Percentiles rank a stretch among this genome's conserved stretches.
These are phyloP conservation scores for Drosophila parthenogenetica DNA, from an alignment of 2,888 invertebrate genomes.

Conservation along the genomic window DNA sequence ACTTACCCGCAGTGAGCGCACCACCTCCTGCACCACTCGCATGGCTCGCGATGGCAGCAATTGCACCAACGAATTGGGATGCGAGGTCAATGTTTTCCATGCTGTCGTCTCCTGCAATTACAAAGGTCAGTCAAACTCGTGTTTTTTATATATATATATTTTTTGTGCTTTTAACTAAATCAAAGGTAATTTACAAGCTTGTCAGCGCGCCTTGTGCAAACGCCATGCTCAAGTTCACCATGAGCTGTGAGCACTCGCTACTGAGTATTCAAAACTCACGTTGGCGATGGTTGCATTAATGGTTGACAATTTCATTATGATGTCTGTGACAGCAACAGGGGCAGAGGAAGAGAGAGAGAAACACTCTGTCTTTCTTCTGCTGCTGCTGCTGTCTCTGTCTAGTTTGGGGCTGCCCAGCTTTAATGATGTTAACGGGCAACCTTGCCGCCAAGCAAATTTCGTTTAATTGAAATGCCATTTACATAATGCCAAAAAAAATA, in stretches of 20 bases:
- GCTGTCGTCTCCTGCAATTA: conserved; percentile 84
- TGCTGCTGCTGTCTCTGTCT: conserved; percentile 8
- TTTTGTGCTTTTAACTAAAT: conserved; percentile 40
- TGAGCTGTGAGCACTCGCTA: conserved; percentile 6
- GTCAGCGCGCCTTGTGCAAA: conserved; percentile 57
- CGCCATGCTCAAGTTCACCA: conserved; percentile 59
- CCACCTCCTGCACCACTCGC: conserved; percentile 85
- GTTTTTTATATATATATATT: not conserved
- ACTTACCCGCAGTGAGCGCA: conserved; percentile 84
- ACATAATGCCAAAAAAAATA: conserved; percentile 54
- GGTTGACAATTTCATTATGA: conserved; percentile 55
- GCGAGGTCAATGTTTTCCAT: conserved; percentile 85
- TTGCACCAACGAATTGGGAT: conserved; percentile 84
- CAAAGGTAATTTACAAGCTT: conserved; percentile 57
- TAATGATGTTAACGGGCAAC: conserved; percentile 70
- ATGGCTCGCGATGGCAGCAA: conserved; percentile 84
- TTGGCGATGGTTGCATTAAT: conserved; percentile 51
- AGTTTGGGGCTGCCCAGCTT: conserved; percentile 40
- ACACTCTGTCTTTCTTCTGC: not conserved
- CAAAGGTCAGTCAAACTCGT: conserved; percentile 28
- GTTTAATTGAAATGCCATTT: conserved; percentile 78
- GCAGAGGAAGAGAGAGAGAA: too few species aligned
- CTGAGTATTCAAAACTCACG: conserved; percentile 7
- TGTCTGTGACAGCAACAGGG: not conserved
- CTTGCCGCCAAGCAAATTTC: conserved; percentile 65